Percentiles rank a stretch among this genome's conserved stretches.
Evolutionary conservation across 2,797 vertebrate species (phyloP).

Genomic region (Sebastes paucispinis): DNA sequence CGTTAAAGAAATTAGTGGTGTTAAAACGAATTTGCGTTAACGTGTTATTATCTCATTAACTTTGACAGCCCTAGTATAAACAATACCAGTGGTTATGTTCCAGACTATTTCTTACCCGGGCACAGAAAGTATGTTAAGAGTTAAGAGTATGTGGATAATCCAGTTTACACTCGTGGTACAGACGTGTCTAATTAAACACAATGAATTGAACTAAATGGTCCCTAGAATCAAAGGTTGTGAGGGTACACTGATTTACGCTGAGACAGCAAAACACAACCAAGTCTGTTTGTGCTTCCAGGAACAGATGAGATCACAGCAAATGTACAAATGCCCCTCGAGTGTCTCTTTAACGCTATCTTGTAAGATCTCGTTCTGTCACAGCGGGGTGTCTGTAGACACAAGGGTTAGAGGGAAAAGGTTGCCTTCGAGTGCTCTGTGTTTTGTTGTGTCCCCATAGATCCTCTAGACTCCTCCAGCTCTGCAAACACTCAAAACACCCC

Average conservation of each 20-base stretch:
- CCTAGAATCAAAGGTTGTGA: background rate
- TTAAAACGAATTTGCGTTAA: too few species aligned
- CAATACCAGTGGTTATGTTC: background rate
- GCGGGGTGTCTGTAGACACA: background rate
- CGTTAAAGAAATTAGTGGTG: too few species aligned
- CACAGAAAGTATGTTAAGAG: background rate
- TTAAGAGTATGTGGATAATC: background rate
- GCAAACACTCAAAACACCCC: background rate
- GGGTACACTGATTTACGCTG: background rate
- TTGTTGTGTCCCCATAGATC: conserved; percentile 18
- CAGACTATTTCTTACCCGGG: background rate
- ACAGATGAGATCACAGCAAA: conserved; percentile 18
- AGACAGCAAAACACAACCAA: background rate
- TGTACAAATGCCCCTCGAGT: conserved; percentile 25
- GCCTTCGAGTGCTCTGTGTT: conserved; percentile 27
- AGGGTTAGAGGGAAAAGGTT: conserved; percentile 17
- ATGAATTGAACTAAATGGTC: conserved; percentile 1
- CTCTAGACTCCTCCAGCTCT: background rate
- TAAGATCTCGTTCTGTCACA: conserved; percentile 26
- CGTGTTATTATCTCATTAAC: too few species aligned
- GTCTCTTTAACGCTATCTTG: conserved; percentile 13
- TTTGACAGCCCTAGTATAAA: background rate
- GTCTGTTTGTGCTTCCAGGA: conserved; percentile 25
- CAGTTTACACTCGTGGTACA: background rate
- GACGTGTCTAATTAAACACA: background rate